Evolutionary conservation across 2,888 invertebrate genomes (phyloP).

Genomic region (Vesta saturnalis): DNA sequence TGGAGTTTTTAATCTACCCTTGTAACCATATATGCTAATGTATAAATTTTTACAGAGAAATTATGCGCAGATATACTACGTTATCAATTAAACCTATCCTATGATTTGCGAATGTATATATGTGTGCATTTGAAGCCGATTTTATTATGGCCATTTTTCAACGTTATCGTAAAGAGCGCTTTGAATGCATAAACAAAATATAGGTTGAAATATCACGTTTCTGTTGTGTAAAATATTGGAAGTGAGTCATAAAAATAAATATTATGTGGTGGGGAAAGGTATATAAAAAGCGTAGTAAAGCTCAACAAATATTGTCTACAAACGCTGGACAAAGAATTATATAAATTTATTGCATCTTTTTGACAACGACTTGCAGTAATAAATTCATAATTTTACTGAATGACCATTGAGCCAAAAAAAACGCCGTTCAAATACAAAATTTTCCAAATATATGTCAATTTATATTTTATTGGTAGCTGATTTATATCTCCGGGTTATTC

Average conservation of each 20-base stretch:
- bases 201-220: slow-evolving; percentile 12
- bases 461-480: too few relatives aligned
- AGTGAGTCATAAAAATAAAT: slow-evolving; percentile 12
- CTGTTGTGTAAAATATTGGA: slow-evolving; percentile 13
- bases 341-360: slow-evolving; percentile 1
- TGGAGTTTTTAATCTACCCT: too few relatives aligned
- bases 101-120: not conserved
- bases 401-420: not conserved
- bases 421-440: too few relatives aligned
- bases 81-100: slow-evolving; percentile 9
- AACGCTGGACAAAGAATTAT: not conserved
- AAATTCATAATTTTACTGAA: slow-evolving; percentile 1
- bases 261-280: not conserved
- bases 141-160: slow-evolving; percentile 12
- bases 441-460: too few relatives aligned
- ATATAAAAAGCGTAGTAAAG: not conserved
- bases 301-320: slow-evolving; percentile 5
- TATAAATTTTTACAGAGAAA: not conserved
- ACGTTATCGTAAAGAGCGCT: slow-evolving; percentile 12
- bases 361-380: not conserved
- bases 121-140: slow-evolving; percentile 4
- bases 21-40: not conserved
- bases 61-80: not conserved
- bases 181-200: slow-evolving; percentile 13
- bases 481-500: too few relatives aligned